Evolutionary conservation across 2,797 vertebrate genomes (phyloP), one percentile per base, ranked within the genome.

Genomic region (Paedocypris micromegethes): DNA sequence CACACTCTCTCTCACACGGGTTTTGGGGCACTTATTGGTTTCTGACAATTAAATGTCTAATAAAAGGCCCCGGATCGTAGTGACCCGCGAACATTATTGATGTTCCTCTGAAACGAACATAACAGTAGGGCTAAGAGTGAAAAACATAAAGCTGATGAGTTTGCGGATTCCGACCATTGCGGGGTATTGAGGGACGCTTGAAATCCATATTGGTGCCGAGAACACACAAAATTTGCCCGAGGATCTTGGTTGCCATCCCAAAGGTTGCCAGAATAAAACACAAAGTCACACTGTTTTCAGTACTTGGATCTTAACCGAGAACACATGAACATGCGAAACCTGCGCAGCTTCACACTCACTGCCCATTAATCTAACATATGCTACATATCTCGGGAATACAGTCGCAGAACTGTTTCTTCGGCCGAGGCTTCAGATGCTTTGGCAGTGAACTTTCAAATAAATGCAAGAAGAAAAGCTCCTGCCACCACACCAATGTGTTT

Each of bases 311-410:
- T 51, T 23, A 55, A 64, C 68, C 59, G 57, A 70, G 53, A 70
- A 70, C 60, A 64, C 68, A 63, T 45, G 23, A 64, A 53, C 46
- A 50, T 70, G 68, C 50, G 68, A 70, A 70, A 62, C 51, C 44
- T 55, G 39, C 56, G 51, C 40, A 56, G 68, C 59, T 62, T 51
- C 53, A 57, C 46, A 45, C 23, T 63, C 59, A 49, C 39, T 49
- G 39, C 67, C 51, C 46, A 40, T 3, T 2, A 9, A 55, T 70
- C 68, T 38, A 50, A 57, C 9, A 5, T 54, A 43, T 43, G 38
- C 23, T 45, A 6, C 8, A n/a, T 52, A 56, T 42, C 7, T 62
- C 38, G 9, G 44, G 9, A 40, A 49, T 55, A 49, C 6, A 60
- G 23, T 7, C 37, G 5, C 23, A 8, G 3, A 44, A 23, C 23